phyloP scores from a whole-genome alignment of 1,140 invertebrate species.

The Heterodera carotae region DNA sequence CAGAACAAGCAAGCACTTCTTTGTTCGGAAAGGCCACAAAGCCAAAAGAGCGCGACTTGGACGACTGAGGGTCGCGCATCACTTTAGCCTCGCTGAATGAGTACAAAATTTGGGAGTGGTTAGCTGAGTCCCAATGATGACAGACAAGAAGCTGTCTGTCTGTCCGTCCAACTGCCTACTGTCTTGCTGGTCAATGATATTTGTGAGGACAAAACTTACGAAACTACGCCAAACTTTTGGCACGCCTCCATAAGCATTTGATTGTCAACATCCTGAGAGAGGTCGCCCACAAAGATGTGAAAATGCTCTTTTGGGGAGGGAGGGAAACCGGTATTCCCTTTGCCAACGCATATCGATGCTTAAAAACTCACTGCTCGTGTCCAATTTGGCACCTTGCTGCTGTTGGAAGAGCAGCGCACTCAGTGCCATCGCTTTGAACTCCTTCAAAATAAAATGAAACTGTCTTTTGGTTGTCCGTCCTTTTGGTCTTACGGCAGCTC shows the following conservation, averaged over 20 bases:
- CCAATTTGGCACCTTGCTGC: slow-evolving; percentile 35
- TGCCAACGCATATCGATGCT: slow-evolving; percentile 19
- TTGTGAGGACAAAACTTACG: slow-evolving; percentile 73
- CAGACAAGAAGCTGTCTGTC: too few relatives aligned
- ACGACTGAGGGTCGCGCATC: slow-evolving; percentile 86
- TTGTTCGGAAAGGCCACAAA: slow-evolving; percentile 99
- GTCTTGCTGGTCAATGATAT: too few relatives aligned
- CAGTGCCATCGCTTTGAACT: slow-evolving; percentile 38
- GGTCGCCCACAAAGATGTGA: slow-evolving; percentile 97
- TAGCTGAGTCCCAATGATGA: too few relatives aligned
- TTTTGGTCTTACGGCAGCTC: slow-evolving; percentile 26
- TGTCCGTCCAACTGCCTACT: too few relatives aligned
- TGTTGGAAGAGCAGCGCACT: slow-evolving; percentile 24
- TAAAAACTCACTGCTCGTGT: slow-evolving; percentile 47
- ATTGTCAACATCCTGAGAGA: slow-evolving; percentile 96
- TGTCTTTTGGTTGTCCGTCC: neutral
- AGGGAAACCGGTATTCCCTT: slow-evolving; percentile 26
- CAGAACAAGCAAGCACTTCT: slow-evolving; percentile 78
- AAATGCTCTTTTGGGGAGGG: slow-evolving; percentile 74
- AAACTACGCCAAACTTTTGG: slow-evolving; percentile 94
- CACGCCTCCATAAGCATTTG: slow-evolving; percentile 92
- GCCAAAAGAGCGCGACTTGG: slow-evolving; percentile 98
- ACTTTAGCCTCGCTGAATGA: slow-evolving; percentile 60
- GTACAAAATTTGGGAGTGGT: too few relatives aligned
- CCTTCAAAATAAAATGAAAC: slow-evolving; percentile 33